phyloP scores from a whole-genome alignment of 2,113 vertebrate genomes.

The Spilogale gracilis region DNA sequence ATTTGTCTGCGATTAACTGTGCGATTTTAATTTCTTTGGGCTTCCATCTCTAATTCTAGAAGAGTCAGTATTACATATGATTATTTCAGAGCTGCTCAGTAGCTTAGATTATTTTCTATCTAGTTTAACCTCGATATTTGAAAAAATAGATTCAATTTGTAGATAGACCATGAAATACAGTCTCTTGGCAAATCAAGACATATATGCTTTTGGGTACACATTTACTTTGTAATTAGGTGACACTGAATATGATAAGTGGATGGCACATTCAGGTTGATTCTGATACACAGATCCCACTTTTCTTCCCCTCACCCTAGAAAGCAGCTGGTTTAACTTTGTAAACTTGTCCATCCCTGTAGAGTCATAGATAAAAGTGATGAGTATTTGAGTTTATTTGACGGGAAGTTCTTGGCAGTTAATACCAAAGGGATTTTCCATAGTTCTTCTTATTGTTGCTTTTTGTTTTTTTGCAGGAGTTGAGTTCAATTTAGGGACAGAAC shows the following conservation, averaged over 20 bases:
- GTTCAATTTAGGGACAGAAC: conserved; percentile 41
- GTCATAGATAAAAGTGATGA: neutral
- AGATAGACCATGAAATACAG: neutral
- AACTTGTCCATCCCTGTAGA: neutral
- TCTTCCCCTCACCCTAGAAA: neutral
- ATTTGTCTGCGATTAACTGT: neutral
- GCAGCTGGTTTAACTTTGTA: neutral
- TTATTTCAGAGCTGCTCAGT: neutral
- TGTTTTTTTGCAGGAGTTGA: neutral
- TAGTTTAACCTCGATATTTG: neutral
- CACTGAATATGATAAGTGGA: neutral
- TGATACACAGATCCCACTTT: neutral
- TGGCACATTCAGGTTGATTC: neutral
- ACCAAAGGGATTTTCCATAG: conserved; percentile 63
- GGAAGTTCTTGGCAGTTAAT: conserved; percentile 57
- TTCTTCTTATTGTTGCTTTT: neutral
- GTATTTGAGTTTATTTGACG: conserved; percentile 36
- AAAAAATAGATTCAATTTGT: neutral
- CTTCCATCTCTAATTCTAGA: neutral
- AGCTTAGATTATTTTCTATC: neutral
- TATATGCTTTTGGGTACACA: neutral
- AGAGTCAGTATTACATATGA: neutral
- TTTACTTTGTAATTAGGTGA: neutral
- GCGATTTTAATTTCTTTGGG: neutral
- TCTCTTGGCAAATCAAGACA: neutral